phyloP scores from a whole-genome alignment of 2,888 invertebrate species.

The Drosophila maculinotata region DNA sequence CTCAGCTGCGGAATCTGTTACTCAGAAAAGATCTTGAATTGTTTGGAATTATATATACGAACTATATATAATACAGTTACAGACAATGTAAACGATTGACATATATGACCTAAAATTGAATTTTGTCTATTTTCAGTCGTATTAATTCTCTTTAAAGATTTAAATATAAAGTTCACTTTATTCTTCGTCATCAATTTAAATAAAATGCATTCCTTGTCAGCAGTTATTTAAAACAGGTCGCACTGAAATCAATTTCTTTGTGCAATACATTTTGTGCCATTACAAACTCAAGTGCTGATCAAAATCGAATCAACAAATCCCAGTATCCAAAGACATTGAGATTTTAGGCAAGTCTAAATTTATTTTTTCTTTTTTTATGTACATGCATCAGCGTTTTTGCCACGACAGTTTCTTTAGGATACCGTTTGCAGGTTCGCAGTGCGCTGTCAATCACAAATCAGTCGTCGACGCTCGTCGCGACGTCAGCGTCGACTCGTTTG shows the following conservation, averaged over 20 bases:
- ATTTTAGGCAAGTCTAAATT: constrained; percentile 6
- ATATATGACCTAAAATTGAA: no score
- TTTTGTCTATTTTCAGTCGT: no score
- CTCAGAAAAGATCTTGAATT: not conserved
- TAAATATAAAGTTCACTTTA: no score
- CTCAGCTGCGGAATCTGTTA: not conserved
- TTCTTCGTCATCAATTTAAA: no score
- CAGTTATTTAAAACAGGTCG: not conserved
- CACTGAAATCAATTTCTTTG: constrained; percentile 5
- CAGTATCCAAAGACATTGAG: constrained; percentile 7
- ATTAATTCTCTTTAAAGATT: no score
- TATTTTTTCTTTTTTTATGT: constrained; percentile 1
- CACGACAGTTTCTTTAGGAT: constrained; percentile 28
- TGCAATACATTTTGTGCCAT: not conserved
- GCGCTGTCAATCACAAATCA: constrained; percentile 69
- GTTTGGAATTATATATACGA: no score
- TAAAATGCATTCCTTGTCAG: no score
- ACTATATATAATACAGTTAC: no score
- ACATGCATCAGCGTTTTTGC: constrained; percentile 56
- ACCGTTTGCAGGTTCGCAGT: constrained; percentile 7
- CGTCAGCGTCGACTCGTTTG: constrained; percentile 56
- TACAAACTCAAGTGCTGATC: constrained; percentile 32
- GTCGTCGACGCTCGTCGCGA: constrained; percentile 42
- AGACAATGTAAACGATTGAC: no score
- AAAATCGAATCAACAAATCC: constrained; percentile 52